Evolutionary conservation across 2,888 invertebrate species (phyloP).

Genomic region (Aphodius sticticus): DNA sequence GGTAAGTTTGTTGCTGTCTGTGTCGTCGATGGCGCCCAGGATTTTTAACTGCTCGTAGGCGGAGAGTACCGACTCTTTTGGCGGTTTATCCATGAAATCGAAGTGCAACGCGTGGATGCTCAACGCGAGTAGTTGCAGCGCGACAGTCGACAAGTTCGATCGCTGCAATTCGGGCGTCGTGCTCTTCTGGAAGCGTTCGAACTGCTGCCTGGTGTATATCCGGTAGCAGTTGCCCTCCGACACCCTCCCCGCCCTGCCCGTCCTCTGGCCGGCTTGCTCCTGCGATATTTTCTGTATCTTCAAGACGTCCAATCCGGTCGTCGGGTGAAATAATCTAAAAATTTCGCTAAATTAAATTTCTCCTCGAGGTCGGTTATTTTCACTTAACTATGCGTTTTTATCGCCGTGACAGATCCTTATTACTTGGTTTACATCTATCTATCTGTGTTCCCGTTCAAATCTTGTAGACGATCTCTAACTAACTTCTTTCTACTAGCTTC

Average conservation of each 20-base stretch:
- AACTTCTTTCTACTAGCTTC: too few relatives aligned
- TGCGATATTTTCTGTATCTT: conserved; percentile 84
- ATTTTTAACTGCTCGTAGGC: conserved; percentile 72
- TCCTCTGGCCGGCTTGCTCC: conserved; percentile 93
- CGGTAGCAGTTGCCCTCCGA: conserved; percentile 87
- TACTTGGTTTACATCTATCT: too few relatives aligned
- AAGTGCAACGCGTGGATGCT: conserved; percentile 84
- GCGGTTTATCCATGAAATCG: conserved; percentile 91
- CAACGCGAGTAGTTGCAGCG: conserved; percentile 84
- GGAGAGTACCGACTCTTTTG: conserved; percentile 71
- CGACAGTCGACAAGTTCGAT: conserved; percentile 71
- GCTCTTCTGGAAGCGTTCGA: conserved; percentile 73
- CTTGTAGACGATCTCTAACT: too few relatives aligned
- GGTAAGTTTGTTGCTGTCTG: conserved; percentile 73
- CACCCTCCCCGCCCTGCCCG: conserved; percentile 92
- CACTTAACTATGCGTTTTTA: too few relatives aligned
- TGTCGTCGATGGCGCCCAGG: conserved; percentile 74
- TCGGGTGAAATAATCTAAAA: conserved; percentile 76
- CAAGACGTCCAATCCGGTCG: conserved; percentile 84
- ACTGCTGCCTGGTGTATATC: conserved; percentile 82
- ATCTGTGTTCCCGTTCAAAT: too few relatives aligned
- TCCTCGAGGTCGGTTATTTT: too few relatives aligned
- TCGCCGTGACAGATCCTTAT: too few relatives aligned
- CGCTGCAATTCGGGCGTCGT: conserved; percentile 89
- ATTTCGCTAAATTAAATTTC: too few relatives aligned